These are phyloP conservation scores for Amblyjoppa proteus DNA, from an alignment of 2,888 invertebrate genomes.

Conservation along the genomic window DNA sequence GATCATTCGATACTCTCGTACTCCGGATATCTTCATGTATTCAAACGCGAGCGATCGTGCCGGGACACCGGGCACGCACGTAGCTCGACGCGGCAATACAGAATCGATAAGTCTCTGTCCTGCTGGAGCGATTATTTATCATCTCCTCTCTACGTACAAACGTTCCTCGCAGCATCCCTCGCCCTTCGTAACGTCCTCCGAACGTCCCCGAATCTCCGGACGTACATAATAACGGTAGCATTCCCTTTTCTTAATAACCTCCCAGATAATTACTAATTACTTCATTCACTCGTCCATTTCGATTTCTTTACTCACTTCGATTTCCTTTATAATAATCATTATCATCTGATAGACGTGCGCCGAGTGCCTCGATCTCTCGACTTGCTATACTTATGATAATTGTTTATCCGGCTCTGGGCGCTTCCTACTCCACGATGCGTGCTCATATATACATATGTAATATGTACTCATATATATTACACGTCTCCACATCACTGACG, in stretches of 20 bases:
- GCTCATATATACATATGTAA: constrained; percentile 4
- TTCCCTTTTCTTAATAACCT: constrained; percentile 19
- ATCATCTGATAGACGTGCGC: constrained; percentile 26
- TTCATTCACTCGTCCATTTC: constrained; percentile 20
- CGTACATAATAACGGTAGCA: constrained; percentile 5
- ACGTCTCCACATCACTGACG: constrained; percentile 36
- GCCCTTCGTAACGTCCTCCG: background rate
- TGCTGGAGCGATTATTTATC: constrained; percentile 6
- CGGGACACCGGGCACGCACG: background rate
- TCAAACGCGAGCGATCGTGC: constrained; percentile 12
- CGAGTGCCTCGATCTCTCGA: background rate
- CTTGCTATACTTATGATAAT: constrained; percentile 58
- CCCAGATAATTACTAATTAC: background rate
- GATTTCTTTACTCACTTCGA: constrained; percentile 18
- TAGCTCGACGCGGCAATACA: constrained; percentile 34
- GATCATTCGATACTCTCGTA: constrained; percentile 17
- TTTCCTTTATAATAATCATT: constrained; percentile 46
- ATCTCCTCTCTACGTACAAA: background rate
- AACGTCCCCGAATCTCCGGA: constrained; percentile 8
- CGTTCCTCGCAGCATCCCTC: constrained; percentile 16
- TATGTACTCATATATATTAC: background rate
- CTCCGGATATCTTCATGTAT: constrained; percentile 19
- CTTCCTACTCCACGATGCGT: constrained; percentile 44
- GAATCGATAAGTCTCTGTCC: constrained; percentile 42
- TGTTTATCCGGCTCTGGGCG: constrained; percentile 58